phyloP scores from a whole-genome alignment of 2,888 invertebrate species.

The Drosophila nigritarsus region DNA sequence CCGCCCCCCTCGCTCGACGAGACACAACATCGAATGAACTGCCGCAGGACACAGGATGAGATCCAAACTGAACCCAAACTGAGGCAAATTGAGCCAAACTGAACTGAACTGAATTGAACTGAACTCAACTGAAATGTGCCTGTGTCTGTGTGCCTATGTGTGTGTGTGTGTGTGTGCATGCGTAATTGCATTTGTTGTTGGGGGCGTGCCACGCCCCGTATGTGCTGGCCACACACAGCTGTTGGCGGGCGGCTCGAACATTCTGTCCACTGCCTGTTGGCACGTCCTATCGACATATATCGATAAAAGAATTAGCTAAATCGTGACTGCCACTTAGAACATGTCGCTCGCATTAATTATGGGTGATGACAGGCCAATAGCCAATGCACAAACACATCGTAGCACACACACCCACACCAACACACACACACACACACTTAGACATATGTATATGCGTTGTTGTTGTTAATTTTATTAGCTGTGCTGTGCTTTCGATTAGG shows the following conservation, averaged over 20 bases:
- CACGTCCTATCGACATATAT: constrained; percentile 81
- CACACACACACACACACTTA: neutral
- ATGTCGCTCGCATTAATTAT: constrained; percentile 84
- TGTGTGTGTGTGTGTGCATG: neutral
- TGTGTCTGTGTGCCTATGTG: neutral
- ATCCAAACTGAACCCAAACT: constrained; percentile 9
- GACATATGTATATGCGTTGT: constrained; percentile 28
- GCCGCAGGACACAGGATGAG: constrained; percentile 17
- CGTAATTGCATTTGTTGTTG: constrained; percentile 50
- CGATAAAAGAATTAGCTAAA: constrained; percentile 81
- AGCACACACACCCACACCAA: neutral
- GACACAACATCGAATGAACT: constrained; percentile 31
- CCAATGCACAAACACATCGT: constrained; percentile 3
- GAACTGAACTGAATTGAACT: neutral
- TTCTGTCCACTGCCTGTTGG: constrained; percentile 33
- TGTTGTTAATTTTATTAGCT: constrained; percentile 76
- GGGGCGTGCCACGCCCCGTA: constrained; percentile 24
- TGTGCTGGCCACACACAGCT: constrained; percentile 48
- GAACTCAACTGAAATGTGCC: constrained; percentile 5
- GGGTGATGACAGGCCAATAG: constrained; percentile 75
- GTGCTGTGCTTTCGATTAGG: constrained; percentile 57
- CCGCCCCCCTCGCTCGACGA: neutral
- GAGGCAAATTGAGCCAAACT: neutral
- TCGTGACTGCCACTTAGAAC: constrained; percentile 80
- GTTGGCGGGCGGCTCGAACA: constrained; percentile 35